Conservation (phyloP, 2,888 invertebrate genomes). For the Calliphora vomitoria region DNA sequence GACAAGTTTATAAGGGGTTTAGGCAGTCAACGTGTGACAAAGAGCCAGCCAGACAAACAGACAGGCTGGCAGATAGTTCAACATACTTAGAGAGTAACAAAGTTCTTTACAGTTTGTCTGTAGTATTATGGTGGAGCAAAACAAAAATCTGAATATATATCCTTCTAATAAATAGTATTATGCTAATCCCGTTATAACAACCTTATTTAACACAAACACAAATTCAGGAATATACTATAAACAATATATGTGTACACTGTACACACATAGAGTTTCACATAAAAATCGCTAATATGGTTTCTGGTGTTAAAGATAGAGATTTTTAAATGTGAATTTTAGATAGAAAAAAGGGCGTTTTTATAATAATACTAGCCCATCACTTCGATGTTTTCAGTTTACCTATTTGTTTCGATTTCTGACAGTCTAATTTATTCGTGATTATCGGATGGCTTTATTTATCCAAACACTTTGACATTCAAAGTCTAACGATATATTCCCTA, state of each 20-base stretch:
- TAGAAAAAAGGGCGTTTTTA: no score
- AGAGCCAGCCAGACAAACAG: background rate
- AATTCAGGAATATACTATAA: background rate
- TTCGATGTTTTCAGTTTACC: no score
- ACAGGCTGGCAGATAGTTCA: background rate
- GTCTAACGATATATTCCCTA: no score
- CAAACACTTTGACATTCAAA: no score
- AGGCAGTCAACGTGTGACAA: background rate
- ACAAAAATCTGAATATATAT: constrained; percentile 41
- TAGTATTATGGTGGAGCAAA: constrained; percentile 1
- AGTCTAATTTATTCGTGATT: no score
- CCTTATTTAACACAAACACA: constrained; percentile 38
- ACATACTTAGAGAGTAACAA: constrained; percentile 4
- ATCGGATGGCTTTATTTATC: no score
- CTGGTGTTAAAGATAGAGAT: no score
- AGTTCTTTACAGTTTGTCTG: constrained; percentile 21
- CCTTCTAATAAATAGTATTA: constrained; percentile 68
- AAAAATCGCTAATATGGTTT: background rate
- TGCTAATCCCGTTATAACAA: constrained; percentile 69
- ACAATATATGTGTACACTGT: background rate
- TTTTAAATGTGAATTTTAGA: no score
- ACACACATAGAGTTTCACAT: no score
- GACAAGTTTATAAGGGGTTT: background rate
- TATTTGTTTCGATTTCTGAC: no score
- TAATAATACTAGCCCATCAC: no score